A percentile compares a stretch with the other conserved stretches of the same genome.
Evolutionary conservation across 2,888 invertebrate genomes (phyloP).

Genomic region (Tenthredo notha): DNA sequence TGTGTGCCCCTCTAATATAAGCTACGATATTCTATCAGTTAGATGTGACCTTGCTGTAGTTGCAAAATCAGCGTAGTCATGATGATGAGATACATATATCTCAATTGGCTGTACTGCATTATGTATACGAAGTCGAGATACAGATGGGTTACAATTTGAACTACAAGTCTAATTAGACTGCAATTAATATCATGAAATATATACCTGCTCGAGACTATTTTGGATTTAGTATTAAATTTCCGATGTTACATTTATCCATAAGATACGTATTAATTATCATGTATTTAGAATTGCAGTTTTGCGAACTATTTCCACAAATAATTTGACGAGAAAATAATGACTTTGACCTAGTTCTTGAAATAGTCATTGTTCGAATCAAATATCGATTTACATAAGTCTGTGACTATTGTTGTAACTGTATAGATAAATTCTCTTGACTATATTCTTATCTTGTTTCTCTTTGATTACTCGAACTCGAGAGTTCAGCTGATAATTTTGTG

Average conservation of each 20-base stretch:
- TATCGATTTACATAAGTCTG: not conserved
- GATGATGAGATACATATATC: slow-evolving; percentile 26
- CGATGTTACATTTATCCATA: too few relatives aligned
- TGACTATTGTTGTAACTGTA: not conserved
- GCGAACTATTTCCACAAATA: not conserved
- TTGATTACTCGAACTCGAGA: not conserved
- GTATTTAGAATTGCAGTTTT: not conserved
- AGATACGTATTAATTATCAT: too few relatives aligned
- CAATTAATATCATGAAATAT: not conserved
- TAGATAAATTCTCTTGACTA: not conserved
- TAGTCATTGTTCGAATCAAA: not conserved
- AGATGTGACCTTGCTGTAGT: slow-evolving; percentile 27
- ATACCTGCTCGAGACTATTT: not conserved
- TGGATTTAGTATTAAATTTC: too few relatives aligned
- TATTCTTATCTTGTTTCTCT: not conserved
- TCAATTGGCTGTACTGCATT: not conserved
- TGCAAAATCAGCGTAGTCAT: slow-evolving; percentile 27
- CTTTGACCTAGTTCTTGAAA: not conserved
- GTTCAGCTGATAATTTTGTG: not conserved
- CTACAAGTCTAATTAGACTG: not conserved
- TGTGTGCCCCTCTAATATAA: slow-evolving; percentile 11
- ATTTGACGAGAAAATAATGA: not conserved
- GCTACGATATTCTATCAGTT: not conserved
- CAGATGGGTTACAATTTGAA: not conserved
- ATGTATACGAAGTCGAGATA: not conserved